These are phyloP conservation scores for Xestoiulus laeticollis DNA, from an alignment of 2,888 invertebrate genomes.

Conservation along the genomic window DNA sequence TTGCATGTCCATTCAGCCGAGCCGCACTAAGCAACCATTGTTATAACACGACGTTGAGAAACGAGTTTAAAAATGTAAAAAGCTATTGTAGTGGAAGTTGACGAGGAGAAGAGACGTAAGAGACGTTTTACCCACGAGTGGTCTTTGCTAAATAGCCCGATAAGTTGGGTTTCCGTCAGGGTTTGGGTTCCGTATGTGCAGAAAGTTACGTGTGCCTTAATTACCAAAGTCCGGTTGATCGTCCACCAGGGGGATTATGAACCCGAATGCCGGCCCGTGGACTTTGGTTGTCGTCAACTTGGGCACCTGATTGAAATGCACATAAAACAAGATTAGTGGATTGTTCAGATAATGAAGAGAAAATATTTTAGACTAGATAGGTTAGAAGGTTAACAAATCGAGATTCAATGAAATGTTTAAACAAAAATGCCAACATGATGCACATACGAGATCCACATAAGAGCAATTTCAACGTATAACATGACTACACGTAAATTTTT, in stretches of 20 bases:
- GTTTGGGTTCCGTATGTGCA: constrained; percentile 42
- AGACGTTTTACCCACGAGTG: constrained; percentile 20
- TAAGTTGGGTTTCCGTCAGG: constrained; percentile 22
- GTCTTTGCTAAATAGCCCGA: constrained; percentile 32
- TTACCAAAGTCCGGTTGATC: constrained; percentile 73
- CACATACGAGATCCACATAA: neutral
- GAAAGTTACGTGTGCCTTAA: neutral
- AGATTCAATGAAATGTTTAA: neutral
- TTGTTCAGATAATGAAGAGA: neutral
- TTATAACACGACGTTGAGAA: constrained; percentile 35
- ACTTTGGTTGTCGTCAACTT: constrained; percentile 63
- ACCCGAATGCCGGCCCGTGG: constrained; percentile 73
- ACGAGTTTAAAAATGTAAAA: constrained; percentile 34
- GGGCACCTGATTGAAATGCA: constrained; percentile 61
- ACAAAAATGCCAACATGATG: neutral
- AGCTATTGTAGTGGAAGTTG: constrained; percentile 35
- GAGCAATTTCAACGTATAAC: neutral
- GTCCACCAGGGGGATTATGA: constrained; percentile 89
- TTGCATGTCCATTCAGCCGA: neutral
- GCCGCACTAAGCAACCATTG: constrained; percentile 17
- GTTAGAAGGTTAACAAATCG: neutral
- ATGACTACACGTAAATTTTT: neutral
- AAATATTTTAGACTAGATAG: too few relatives aligned
- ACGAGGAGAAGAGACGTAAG: constrained; percentile 21
- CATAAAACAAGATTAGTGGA: neutral